Evolutionary conservation across 1,140 invertebrate species (phyloP), one percentile per base, ranked within the genome.

Genomic region (Sipha flava): DNA sequence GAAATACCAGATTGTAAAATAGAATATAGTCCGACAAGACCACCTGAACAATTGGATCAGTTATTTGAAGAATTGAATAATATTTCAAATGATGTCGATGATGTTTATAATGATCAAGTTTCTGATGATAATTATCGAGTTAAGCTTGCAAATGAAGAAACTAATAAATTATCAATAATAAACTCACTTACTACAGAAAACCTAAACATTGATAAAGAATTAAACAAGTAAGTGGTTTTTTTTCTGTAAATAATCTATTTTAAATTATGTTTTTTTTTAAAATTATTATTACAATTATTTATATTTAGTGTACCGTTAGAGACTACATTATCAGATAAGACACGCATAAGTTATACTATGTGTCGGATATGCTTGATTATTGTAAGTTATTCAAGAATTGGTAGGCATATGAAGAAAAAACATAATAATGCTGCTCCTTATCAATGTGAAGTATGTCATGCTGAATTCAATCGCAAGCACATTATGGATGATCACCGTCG

Each of bases 351-450:
- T 57, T 77, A 77, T 43, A 77, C 73, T 43, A 52, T 59, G 4
- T 77, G 73, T 40, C 12, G 73, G 18, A 77, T 77, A 59, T 77
- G 73, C 21, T 18, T 77, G 34, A 40, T 43, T 37, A 59, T 77
- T 43, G 37, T 77, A 2, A 77, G 73, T 37, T 77, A 77, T 57
- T 77, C 73, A 23, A 77, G 73, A 77, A 77, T 77, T 59, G 73
- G 73, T 26, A 52, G 52, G 2, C 73, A 77, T 43, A 77, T 77
- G 73, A 59, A 54, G 21, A 59, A 77, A 77, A 77, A 77, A 40
- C 73, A 77, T 3, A 77, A 77, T 57, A 77, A 57, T 77, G 73
- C 73, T 59, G 73, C 73, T 9, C 73, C 73, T 10, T 77, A 77
- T 16, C 73, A 77, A 29, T 77, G 73, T 43, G 52, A 59, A 2